A percentile compares a stretch with the other conserved stretches of the same genome.
phyloP scores from a whole-genome alignment of 2,888 invertebrate genomes.

The Halocaridina rubra region DNA sequence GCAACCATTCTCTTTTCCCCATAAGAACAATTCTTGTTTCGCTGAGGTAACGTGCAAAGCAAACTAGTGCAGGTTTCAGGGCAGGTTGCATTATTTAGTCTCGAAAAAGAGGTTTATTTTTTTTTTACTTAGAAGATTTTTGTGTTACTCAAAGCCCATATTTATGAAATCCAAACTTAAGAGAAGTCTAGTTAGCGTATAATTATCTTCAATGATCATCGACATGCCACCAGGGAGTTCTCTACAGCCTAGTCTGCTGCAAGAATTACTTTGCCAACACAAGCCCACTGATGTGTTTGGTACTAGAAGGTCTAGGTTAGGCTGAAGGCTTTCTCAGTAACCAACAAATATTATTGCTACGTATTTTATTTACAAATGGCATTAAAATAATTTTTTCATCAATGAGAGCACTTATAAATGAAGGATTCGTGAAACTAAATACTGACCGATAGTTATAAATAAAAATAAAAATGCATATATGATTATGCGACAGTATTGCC shows the following conservation, averaged over 20 bases:
- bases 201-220: not conserved
- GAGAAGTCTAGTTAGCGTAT: too few species aligned
- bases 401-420: not conserved
- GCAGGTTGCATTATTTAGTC: not conserved
- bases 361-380: constrained; percentile 10
- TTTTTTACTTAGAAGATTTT: too few species aligned
- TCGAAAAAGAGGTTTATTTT: too few species aligned
- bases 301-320: constrained; percentile 21
- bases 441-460: not conserved
- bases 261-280: constrained; percentile 40
- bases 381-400: too few species aligned
- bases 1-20: constrained; percentile 42
- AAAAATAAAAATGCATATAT: not conserved
- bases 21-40: constrained; percentile 17
- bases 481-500: not conserved
- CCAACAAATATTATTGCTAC: constrained; percentile 37
- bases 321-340: constrained; percentile 25
- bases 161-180: too few species aligned
- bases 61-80: constrained; percentile 27
- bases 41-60: constrained; percentile 25
- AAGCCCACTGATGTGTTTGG: constrained; percentile 39
- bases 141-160: too few species aligned
- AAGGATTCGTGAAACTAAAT: too few species aligned
- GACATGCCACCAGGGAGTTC: constrained; percentile 21
- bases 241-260: constrained; percentile 43